Evolutionary conservation across 2,888 invertebrate species (phyloP).

Genomic region (Tigriopus californicus): DNA sequence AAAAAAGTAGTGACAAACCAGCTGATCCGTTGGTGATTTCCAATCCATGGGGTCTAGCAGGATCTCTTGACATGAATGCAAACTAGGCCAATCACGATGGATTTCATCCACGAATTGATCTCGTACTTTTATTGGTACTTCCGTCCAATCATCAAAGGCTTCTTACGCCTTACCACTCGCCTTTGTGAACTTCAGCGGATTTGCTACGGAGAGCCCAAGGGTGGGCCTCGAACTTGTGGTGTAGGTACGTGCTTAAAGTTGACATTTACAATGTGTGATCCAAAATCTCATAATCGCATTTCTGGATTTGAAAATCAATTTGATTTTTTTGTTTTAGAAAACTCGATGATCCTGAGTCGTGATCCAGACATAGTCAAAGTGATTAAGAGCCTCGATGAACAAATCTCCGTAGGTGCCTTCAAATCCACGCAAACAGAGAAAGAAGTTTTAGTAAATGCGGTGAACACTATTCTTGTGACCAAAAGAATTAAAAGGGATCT

Average conservation of each 20-base stretch:
- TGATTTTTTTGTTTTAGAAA: slow-evolving; percentile 32
- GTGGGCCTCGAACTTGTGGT: slow-evolving; percentile 47
- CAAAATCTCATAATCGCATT: no score
- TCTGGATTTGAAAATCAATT: no score
- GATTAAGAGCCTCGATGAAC: slow-evolving; percentile 41
- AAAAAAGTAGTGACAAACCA: no score
- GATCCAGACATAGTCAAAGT: slow-evolving; percentile 46
- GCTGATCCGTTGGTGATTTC: no score
- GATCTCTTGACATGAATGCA: no score
- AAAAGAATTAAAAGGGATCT: slow-evolving; percentile 59
- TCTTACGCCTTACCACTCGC: slow-evolving; percentile 47
- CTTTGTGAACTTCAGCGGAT: slow-evolving; percentile 81
- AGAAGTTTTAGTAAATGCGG: slow-evolving; percentile 37
- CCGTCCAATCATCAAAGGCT: slow-evolving; percentile 75
- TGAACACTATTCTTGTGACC: slow-evolving; percentile 46
- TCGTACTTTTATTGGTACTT: slow-evolving; percentile 37
- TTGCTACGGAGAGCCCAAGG: slow-evolving; percentile 59
- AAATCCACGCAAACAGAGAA: not conserved
- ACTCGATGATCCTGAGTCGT: slow-evolving; percentile 48
- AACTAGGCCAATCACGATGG: not conserved
- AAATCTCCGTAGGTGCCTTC: slow-evolving; percentile 23
- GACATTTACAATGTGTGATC: slow-evolving; percentile 1
- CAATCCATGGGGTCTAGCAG: no score
- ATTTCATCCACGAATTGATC: not conserved
- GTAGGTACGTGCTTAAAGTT: slow-evolving; percentile 32